Base-by-base conservation (phyloP, 2,888 invertebrate genomes). In the Buathra laborator region DNA sequence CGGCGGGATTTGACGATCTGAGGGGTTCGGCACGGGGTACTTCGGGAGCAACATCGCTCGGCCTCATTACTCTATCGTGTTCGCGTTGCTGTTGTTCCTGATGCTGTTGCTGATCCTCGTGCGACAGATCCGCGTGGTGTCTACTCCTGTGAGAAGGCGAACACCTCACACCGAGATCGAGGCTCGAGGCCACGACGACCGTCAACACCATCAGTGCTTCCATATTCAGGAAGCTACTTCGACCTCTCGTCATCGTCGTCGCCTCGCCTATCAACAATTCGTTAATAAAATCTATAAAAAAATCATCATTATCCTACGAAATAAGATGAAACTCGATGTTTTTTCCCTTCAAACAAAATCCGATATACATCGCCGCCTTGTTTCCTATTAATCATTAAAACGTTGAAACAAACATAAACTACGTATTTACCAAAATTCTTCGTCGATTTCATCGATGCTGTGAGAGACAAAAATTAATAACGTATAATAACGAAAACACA, bases 21-120 rank as follows among this genome's bases (percentile, higher is more conserved):
- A 94, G 93, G 59, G 90, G 94, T 94, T 87, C 94, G 89, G 84
- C 94, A 85, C 89, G 94, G 91, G 91, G 94, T 92, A 89, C 92
- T 92, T 84, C 94, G 92, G 89, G 94, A 93, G 67, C 94, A 89
- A 88, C 94, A 93, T 89, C 94, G 37, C 79, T 75, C 82, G 85
- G 82, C 85, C 85, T 85, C 76, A 82, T 82, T 32, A 71, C 71
- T 80, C 82, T 66, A 19, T 82, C 85, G 79, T 82, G 85, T 29
- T 85, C 82, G 2, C 83, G 86, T 32, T 94, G 64, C 92, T 92
- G 88, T 93, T 94, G 81, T 92, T 94, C 88, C 43, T 93, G 92
- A 83, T 86, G 81, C 78, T 86, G 83, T 37, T 79, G 80, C n/a
- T 87, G 80, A 53, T 91, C 92, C 86, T 92, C 93, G 89, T 90